Conservation (phyloP, 2,888 invertebrate species). For the Crepidodera aurea region DNA sequence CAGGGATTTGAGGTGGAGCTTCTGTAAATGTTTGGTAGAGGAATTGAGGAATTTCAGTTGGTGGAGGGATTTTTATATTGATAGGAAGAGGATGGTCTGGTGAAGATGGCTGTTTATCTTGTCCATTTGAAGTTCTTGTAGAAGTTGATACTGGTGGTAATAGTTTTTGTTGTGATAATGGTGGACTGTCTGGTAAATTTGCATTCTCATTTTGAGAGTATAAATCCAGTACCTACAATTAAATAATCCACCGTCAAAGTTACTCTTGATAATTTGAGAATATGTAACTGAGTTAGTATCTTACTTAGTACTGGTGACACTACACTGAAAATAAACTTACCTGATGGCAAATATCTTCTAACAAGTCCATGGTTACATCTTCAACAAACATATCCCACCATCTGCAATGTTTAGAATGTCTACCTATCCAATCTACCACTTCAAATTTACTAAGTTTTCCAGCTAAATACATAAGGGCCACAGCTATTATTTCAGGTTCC, state of each 20-base stretch:
- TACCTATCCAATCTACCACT: conserved; percentile 90
- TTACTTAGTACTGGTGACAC: too few species aligned
- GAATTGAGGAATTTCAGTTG: conserved; percentile 54
- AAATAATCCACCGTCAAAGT: too few species aligned
- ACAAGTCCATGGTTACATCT: conserved; percentile 90
- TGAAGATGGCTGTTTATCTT: conserved; percentile 60
- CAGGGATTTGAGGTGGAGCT: conserved; percentile 49
- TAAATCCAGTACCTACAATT: conserved; percentile 79
- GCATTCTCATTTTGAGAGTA: conserved; percentile 71
- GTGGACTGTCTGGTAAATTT: conserved; percentile 74
- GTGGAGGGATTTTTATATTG: conserved; percentile 49
- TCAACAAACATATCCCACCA: conserved; percentile 99
- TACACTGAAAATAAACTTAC: too few species aligned
- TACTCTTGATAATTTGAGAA: too few species aligned
- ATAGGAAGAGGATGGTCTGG: conserved; percentile 44
- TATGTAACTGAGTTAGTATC: too few species aligned
- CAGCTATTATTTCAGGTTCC: conserved; percentile 99
- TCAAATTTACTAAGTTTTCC: conserved; percentile 96
- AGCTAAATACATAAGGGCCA: conserved; percentile 96
- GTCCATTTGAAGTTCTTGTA: conserved; percentile 63
- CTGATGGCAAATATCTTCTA: conserved; percentile 98
- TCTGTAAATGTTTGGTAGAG: conserved; percentile 56
- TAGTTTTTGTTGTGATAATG: conserved; percentile 55
- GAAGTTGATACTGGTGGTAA: conserved; percentile 43
- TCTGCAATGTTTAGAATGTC: conserved; percentile 75